Conservation (phyloP, 2,797 vertebrate genomes). For the Pipistrellus pygmaeus region DNA sequence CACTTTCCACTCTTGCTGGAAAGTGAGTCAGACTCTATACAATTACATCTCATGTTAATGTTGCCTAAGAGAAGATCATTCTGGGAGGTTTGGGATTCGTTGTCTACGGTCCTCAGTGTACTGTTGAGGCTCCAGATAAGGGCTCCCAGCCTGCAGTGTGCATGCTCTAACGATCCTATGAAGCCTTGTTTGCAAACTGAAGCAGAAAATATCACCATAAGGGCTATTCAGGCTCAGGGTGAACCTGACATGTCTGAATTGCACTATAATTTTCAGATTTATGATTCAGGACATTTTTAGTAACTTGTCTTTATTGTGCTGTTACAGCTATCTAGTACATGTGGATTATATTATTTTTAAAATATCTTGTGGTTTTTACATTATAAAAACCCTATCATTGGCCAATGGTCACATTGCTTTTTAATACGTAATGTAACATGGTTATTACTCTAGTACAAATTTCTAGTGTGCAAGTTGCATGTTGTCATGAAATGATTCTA, state of each 20-base stretch:
- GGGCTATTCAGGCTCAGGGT: neutral
- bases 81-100: slow-evolving; percentile 53
- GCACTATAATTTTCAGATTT: slow-evolving; percentile 47
- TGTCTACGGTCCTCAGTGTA: slow-evolving; percentile 19
- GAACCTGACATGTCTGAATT: slow-evolving; percentile 46
- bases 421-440: neutral
- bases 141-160: neutral
- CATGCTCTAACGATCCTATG: neutral
- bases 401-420: slow-evolving; percentile 30
- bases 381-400: slow-evolving; percentile 55
- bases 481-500: slow-evolving; percentile 56
- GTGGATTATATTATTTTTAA: neutral
- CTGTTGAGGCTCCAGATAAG: slow-evolving; percentile 6
- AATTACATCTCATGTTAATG: neutral
- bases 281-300: slow-evolving; percentile 2
- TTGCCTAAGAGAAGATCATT: slow-evolving; percentile 48
- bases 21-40: slow-evolving; percentile 50
- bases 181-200: neutral
- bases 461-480: slow-evolving; percentile 25
- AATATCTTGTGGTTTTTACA: slow-evolving; percentile 8
- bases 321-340: neutral
- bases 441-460: slow-evolving; percentile 48
- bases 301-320: slow-evolving; percentile 6
- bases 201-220: neutral
- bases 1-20: slow-evolving; percentile 69